Evolutionary conservation across 2,113 vertebrate genomes (phyloP), one percentile per base, ranked within the genome.

Genomic region (Holacanthus passer): DNA sequence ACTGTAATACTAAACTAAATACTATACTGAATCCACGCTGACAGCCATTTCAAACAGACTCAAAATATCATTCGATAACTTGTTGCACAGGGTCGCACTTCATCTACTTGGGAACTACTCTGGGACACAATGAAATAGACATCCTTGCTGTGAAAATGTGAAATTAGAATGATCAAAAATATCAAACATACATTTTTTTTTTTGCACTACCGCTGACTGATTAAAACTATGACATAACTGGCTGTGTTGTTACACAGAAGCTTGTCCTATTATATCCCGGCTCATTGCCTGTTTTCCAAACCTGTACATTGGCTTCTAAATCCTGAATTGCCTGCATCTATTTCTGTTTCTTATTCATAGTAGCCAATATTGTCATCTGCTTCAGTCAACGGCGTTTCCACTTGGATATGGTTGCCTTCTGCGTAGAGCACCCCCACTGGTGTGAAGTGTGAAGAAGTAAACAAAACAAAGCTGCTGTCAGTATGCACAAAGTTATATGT

Each of bases 371-470:
- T 73, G 67, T 81, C 73, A 79, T 78, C 72, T 71, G 31, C 56
- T 67, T 31, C 39, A n/a, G 47, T 79, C 39, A 43, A 16, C 5
- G 17, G 7, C 35, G 58, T 59, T 45, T 77, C 35, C 72, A 60
- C 29, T 73, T 77, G 55, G 43, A 65, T 65, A 70, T 6, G 14
- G 69, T 77, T 70, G 43, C 63, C 68, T 78, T n/a, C 75, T 64
- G 53, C 12, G 14, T 60, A 45, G 65, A 32, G 60, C 80, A 29
- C 50, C 52, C 52, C 68, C 70, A 19, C 53, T 63, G 66, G 78
- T 84, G 78, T 76, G 82, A 79, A 79, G 53, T 67, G 41, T 56
- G 78, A 70, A 47, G 70, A 60, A 72, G 55, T 72, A 71, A 82
- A 76, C 80, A 79, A 60, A 82, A 69, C 65, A 27, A 76, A 85